A percentile compares a stretch with the other conserved stretches of the same genome.
These are phyloP conservation scores for Glossophaga mutica DNA, from an alignment of 2,797 vertebrate genomes.

Conservation along the genomic window DNA sequence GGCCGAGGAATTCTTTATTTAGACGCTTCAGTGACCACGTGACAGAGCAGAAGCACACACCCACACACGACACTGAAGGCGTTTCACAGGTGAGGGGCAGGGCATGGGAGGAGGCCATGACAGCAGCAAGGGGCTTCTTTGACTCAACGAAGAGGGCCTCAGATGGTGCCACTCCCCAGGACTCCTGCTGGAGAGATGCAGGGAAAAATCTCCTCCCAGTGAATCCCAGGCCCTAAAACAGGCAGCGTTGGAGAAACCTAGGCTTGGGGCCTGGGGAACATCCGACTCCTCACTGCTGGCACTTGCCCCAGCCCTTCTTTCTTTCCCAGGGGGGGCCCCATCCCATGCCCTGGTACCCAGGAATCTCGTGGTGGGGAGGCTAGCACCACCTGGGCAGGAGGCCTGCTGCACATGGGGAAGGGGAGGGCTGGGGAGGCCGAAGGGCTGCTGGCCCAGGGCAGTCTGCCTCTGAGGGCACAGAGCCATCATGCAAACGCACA, in stretches of 20 bases:
- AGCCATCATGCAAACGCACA: background rate
- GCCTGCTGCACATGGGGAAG: background rate
- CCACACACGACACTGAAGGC: background rate
- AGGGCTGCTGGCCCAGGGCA: conserved; percentile 1
- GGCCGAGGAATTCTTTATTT: conserved; percentile 62
- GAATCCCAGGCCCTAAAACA: background rate
- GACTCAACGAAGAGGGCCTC: background rate
- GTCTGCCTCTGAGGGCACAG: background rate
- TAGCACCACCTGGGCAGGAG: conserved; percentile 59
- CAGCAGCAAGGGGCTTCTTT: background rate
- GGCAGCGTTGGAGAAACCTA: background rate
- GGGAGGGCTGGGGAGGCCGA: background rate
- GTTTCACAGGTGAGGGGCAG: conserved; percentile 19
- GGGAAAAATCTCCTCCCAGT: background rate
- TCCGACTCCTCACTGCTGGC: background rate
- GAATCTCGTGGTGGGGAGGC: background rate
- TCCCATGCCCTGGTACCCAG: background rate
- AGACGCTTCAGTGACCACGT: conserved; percentile 42
- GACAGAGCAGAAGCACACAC: background rate
- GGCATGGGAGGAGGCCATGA: background rate
- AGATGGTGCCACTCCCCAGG: background rate
- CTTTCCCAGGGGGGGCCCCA: background rate
- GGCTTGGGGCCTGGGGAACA: background rate
- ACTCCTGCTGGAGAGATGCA: background rate
- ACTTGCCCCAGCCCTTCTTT: background rate